These are phyloP conservation scores for Neodiprion fabricii DNA, from an alignment of 1,140 invertebrate genomes.

Conservation along the genomic window DNA sequence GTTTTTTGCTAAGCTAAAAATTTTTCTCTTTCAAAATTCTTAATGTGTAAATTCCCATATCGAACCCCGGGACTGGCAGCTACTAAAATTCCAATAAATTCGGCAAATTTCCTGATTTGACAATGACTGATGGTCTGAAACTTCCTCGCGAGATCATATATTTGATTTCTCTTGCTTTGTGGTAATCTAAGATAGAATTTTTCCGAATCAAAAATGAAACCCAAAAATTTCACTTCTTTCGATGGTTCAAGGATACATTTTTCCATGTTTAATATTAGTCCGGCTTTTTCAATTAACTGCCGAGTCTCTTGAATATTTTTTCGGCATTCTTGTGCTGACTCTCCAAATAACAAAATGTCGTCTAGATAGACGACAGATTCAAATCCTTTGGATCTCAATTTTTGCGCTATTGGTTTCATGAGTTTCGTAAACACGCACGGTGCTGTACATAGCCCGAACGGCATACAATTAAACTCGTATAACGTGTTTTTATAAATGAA, in stretches of 20 bases:
- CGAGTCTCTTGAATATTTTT: slow-evolving; percentile 23
- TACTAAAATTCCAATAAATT: slow-evolving; percentile 28
- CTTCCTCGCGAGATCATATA: slow-evolving; percentile 15
- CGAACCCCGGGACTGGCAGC: slow-evolving; percentile 21
- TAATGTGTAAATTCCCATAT: slow-evolving; percentile 31
- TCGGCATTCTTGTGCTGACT: slow-evolving; percentile 15
- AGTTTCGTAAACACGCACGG: slow-evolving; percentile 33
- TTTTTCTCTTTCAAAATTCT: slow-evolving; percentile 30
- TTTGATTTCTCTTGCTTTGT: slow-evolving; percentile 20
- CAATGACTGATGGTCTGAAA: slow-evolving; percentile 16
- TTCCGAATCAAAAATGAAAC: slow-evolving; percentile 29
- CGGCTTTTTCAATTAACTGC: slow-evolving; percentile 22
- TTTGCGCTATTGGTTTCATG: slow-evolving; percentile 29
- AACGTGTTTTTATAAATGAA: slow-evolving; percentile 24
- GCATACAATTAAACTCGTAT: slow-evolving; percentile 31
- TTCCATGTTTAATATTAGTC: slow-evolving; percentile 29
- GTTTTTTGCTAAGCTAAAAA: slow-evolving; percentile 24
- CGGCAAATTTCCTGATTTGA: slow-evolving; percentile 31
- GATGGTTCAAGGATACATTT: slow-evolving; percentile 26
- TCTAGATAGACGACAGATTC: slow-evolving; percentile 23
- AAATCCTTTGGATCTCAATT: slow-evolving; percentile 21
- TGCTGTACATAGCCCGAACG: slow-evolving; percentile 31
- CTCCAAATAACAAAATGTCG: slow-evolving; percentile 21
- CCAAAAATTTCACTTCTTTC: slow-evolving; percentile 27
- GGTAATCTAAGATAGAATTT: slow-evolving; percentile 17